phyloP scores from a whole-genome alignment of 2,797 vertebrate species.

The Peromyscus melanophrys region DNA sequence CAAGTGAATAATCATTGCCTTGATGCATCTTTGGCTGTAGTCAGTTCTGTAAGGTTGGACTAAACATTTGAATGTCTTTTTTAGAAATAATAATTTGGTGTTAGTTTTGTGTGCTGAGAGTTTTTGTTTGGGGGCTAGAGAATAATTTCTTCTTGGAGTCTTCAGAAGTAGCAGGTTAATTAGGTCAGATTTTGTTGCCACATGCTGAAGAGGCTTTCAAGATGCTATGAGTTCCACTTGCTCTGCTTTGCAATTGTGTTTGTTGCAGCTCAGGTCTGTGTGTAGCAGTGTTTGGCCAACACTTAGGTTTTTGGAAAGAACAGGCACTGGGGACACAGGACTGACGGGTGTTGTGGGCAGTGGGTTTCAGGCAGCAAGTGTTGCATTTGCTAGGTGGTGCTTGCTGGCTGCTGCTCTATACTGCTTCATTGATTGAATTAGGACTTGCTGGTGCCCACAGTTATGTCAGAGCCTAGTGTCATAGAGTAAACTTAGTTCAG shows the following conservation, averaged over 20 bases:
- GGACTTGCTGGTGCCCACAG: not conserved
- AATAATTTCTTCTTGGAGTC: not conserved
- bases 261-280: not conserved
- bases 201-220: not conserved
- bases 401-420: not conserved
- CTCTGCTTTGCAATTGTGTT: not conserved
- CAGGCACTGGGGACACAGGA: not conserved
- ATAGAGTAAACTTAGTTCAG: not conserved
- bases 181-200: not conserved
- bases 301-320: not conserved
- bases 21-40: slow-evolving; percentile 29
- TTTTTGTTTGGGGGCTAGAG: not conserved
- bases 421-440: not conserved
- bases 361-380: not conserved
- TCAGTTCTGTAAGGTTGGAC: not conserved
- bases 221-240: not conserved
- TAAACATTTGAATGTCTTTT: not conserved
- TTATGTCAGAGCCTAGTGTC: not conserved
- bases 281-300: not conserved
- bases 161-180: not conserved
- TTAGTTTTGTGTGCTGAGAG: not conserved
- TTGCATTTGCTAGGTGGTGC: not conserved
- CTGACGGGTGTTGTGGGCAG: not conserved
- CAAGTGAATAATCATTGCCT: not conserved
- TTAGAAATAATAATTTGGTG: not conserved